Base-by-base conservation (phyloP, 1,140 invertebrate species). In the Proales similis region DNA sequence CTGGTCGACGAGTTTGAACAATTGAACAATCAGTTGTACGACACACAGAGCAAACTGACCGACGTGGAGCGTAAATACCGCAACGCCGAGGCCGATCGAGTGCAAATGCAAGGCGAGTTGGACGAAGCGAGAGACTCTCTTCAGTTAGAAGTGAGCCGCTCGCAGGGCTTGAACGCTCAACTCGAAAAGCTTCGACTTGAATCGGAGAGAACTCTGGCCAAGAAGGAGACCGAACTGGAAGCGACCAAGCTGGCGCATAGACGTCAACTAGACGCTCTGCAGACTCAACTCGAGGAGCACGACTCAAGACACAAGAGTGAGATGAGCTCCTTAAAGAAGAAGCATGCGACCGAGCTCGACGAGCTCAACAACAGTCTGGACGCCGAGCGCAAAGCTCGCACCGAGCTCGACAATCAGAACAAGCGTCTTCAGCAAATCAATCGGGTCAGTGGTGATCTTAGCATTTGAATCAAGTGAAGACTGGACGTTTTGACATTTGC, bases 161-260 rank as follows among this genome's bases (percentile, higher is more conserved):
- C 19, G 29, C 42, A 63, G 30, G 42, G 30, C 14, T 20, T 63
- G 30, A 22, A 48, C 14, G 32, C 22, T 48, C 17, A 47, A 48
- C 30, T 46, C 7, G 61, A 63, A 12, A 36, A 48, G 30, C 17
- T 63, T 4, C 42, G 42, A 32, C 14, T 4, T 36, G 61, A 63
- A 38, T 30, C 22, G 2, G 61, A 63, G 27, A 63, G 43, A 45
- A 47, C 39, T 29, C 12, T 63, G 20, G 61, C 43, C 22, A 47
- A 63, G 17, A 63, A 63, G 32, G 61, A 63, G 12, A 38, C 27
- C 2, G 61, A 63, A 63, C 38, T 63, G 9, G 46, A 63, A 39
- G 7, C 32, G 12, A 17, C 36, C 3, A 32, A 47, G 12, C 14
- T 24, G 2, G 30, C 17, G 32, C 45, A 63, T 48, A 36, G 45